Conservation (phyloP, 2,113 vertebrate genomes). For the rat (Rattus norvegicus) region GRCr8 NC_086027.1:68445001-68445500, state of each 20-base stretch:
- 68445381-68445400: slow-evolving; percentile 43
- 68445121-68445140: neutral
- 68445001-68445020: neutral
- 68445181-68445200: neutral
- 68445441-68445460: slow-evolving; percentile 58
- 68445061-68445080: neutral
- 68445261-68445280: neutral
- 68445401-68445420: slow-evolving; percentile 54
- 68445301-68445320: neutral
- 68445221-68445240: neutral
- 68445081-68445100: slow-evolving; percentile 42
- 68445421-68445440: slow-evolving; percentile 63
- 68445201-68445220: neutral
- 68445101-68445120: neutral
- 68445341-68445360: no score
- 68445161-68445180: slow-evolving; percentile 44
- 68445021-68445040: slow-evolving; percentile 54
- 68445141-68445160: slow-evolving; percentile 39
- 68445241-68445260: neutral
- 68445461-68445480: slow-evolving; percentile 66
- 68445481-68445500: slow-evolving; percentile 64
- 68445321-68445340: neutral
- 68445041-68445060: neutral
- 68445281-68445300: neutral
- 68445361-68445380: slow-evolving; percentile 66